Percentiles rank a stretch among this genome's conserved stretches.
These are phyloP conservation scores for Pyralis farinalis DNA, from an alignment of 2,888 invertebrate genomes.

Conservation along the genomic window DNA sequence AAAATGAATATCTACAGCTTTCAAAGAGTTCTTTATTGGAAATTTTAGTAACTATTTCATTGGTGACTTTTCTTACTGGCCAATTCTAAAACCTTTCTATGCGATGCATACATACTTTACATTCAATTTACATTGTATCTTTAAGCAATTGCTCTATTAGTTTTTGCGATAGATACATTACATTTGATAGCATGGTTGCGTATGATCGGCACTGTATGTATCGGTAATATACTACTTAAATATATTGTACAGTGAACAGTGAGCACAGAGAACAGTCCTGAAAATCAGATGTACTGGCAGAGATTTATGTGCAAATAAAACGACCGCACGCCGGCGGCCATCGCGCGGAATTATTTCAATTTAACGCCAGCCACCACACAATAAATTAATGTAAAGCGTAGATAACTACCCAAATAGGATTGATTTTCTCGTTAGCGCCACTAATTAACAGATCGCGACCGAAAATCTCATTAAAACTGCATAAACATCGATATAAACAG, in stretches of 20 bases:
- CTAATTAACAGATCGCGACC: constrained; percentile 9
- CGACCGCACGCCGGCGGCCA: constrained; percentile 49
- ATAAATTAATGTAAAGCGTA: constrained; percentile 44
- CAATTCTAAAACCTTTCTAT: too few relatives aligned
- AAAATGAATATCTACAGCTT: too few relatives aligned
- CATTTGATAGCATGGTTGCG: too few relatives aligned
- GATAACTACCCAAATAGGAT: constrained; percentile 7
- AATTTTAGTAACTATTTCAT: too few relatives aligned
- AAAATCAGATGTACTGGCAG: constrained; percentile 64
- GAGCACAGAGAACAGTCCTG: constrained; percentile 57
- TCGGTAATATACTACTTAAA: too few relatives aligned
- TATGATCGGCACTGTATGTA: too few relatives aligned
- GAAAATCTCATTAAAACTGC: constrained; percentile 5
- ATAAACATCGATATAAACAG: not conserved
- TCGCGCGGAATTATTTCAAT: constrained; percentile 66
- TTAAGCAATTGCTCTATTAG: too few relatives aligned
- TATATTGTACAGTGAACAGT: constrained; percentile 15
- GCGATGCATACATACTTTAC: too few relatives aligned
- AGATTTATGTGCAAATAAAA: constrained; percentile 69
- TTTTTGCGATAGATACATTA: too few relatives aligned
- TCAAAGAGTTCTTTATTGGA: too few relatives aligned
- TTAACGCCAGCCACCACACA: constrained; percentile 52
- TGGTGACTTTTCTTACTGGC: too few relatives aligned
- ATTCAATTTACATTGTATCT: too few relatives aligned
- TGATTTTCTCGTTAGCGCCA: constrained; percentile 6